Evolutionary conservation across 2,797 vertebrate species (phyloP), one percentile per base, ranked within the genome.

Genomic region (Channa striata): DNA sequence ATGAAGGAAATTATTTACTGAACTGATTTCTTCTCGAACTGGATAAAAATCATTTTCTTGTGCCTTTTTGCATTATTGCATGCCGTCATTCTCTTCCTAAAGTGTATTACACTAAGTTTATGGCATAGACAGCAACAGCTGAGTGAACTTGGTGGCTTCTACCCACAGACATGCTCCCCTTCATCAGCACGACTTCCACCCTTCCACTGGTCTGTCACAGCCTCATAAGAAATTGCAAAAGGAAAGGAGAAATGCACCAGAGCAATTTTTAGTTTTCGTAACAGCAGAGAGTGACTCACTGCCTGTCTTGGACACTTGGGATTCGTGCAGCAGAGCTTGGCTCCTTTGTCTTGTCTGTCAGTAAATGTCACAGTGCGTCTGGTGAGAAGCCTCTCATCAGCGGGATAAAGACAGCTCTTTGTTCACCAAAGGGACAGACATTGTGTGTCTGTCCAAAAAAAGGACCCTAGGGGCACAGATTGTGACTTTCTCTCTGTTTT

Each of bases 301-400:
- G 57, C 70, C 0, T 17, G 20, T 40, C 44, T 23, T 8, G 42
- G 77, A 73, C 80, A 48, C 60, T 81, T 71, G 64, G 68, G 85
- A 84, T 78, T 78, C 75, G 68, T 62, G 58, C 74, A 25, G 74
- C 56, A 7, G 46, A 58, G 60, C 77, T 67, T 4, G 61, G 72
- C 77, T 74, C 69, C 50, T 85, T 80, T 36, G 62, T 77, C 50
- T 48, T 11, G 76, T 81, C 68, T 56, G 77, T 84, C 82, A 65
- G 79, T 90, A 91, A 93, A 93, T 92, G 90, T 90, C 91, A 90
- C 77, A 56, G 82, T 17, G 50, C 19, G 43, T 84, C 83, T 84
- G 81, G 76, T 85, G 59, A 14, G 77, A 78, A 71, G 81, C 81
- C 78, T 59, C 68, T 30, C 17, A 48, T 80, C 84, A 79, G 85